A percentile compares a stretch with the other conserved stretches of the same genome.
phyloP scores from a whole-genome alignment of 1,140 invertebrate species.

The Cherax quadricarinatus region DNA sequence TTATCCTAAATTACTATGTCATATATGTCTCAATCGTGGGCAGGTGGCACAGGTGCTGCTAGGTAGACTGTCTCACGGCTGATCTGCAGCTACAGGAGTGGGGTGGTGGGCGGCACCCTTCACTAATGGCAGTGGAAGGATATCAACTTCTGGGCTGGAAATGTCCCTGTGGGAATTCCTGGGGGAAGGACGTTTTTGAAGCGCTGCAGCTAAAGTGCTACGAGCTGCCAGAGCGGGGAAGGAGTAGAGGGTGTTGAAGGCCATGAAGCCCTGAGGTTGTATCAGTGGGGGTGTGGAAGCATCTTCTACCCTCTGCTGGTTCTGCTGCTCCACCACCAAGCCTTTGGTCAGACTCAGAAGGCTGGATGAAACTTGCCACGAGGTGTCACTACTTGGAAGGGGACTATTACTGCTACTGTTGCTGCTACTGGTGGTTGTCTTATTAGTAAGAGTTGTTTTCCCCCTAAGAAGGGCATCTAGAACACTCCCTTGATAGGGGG shows the following conservation, averaged over 20 bases:
- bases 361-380: constrained; percentile 64
- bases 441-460: constrained; percentile 23
- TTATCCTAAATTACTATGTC: constrained; percentile 1
- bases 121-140: constrained; percentile 55
- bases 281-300: constrained; percentile 33
- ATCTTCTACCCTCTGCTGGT: constrained; percentile 44
- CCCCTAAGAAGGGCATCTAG: constrained; percentile 67
- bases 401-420: constrained; percentile 47
- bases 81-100: constrained; percentile 50
- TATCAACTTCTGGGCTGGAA: constrained; percentile 55
- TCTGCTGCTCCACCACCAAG: constrained; percentile 52
- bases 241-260: constrained; percentile 59
- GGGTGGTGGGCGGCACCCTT: constrained; percentile 46
- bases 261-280: constrained; percentile 45
- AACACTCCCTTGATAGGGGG: constrained; percentile 64
- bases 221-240: constrained; percentile 48
- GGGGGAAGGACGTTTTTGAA: constrained; percentile 44
- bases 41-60: not conserved
- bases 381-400: constrained; percentile 30
- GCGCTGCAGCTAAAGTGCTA: constrained; percentile 48
- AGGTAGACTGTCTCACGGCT: constrained; percentile 38
- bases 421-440: constrained; percentile 14
- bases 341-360: constrained; percentile 62
- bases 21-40: not conserved
- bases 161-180: constrained; percentile 3